Base-by-base conservation (phyloP, 2,113 vertebrate species). In the Ptilorrhoa leucosticta region DNA sequence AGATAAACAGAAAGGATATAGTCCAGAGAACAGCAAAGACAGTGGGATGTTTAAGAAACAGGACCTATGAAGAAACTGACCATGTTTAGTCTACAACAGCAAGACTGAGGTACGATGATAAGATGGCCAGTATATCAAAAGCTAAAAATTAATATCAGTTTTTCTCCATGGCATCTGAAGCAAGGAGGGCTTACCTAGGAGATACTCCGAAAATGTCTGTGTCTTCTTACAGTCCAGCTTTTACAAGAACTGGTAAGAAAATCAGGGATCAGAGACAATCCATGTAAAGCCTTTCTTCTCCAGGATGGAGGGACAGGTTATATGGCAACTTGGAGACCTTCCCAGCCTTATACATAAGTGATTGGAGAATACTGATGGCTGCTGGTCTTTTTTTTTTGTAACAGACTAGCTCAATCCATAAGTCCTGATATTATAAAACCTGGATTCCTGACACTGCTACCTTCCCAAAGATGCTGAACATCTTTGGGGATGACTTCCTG, bases 331-430 rank as follows among this genome's bases (percentile, higher is more conserved):
- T 56, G 24, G 35, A 50, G 39, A 63, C 19, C 17, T 56, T 69
- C 31, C 50, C 54, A 70, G n/a, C 8, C 54, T 87, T 75, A 66
- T 6, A 24, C 0, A 0, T 13, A 77, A n/a, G 11, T 31, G 10
- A 84, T 2, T 14, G 47, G 44, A 81, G 37, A 91, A 64, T 44
- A 90, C 7, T 24, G 31, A 42, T 8, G 40, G 53, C 61, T 90
- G 35, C 7, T 88, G 7, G 4, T 39, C 22, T 45, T 30, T 72
- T 65, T 65, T 28, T 87, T 48, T 17, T 11, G 11, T 42, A 69
- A 50, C 7, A 73, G 42, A 86, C 11, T 31, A 87, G 17, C 15
- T 87, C 75, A 45, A 28, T 18, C 33, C 53, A 1, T 37, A 45
- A 61, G 20, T 58, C 21, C 47, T 70, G 45, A 53, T 37, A 56